Conservation (phyloP, 2,113 vertebrate genomes). For the Plestiodon gilberti region DNA sequence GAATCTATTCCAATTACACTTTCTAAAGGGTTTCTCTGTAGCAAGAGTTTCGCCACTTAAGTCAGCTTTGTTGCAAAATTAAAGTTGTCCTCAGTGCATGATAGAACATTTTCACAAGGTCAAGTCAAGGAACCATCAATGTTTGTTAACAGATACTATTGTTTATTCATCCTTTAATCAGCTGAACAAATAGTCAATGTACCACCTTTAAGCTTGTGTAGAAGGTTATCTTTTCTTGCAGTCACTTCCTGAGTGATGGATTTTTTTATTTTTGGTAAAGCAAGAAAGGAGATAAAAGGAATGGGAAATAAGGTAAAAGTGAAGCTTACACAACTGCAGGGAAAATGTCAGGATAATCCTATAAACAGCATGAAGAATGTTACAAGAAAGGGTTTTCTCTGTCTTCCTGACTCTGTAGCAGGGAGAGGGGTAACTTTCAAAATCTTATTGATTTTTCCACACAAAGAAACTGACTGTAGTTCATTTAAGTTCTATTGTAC, state of each 20-base stretch:
- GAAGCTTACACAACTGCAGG: neutral
- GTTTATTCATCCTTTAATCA: slow-evolving; percentile 38
- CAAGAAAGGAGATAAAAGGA: slow-evolving; percentile 15
- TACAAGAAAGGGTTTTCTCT: neutral
- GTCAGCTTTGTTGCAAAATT: slow-evolving; percentile 16
- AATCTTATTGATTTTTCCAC: neutral
- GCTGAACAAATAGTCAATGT: neutral
- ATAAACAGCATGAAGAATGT: rapidly evolving
- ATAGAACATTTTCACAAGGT: slow-evolving; percentile 20
- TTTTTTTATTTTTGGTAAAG: neutral
- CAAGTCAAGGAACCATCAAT: slow-evolving; percentile 35
- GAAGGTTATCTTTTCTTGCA: slow-evolving; percentile 9
- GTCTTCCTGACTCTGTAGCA: neutral
- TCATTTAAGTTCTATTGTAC: neutral
- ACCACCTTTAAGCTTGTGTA: slow-evolving; percentile 21
- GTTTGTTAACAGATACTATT: slow-evolving; percentile 42
- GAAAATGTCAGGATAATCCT: neutral
- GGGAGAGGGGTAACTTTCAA: neutral
- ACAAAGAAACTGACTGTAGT: neutral
- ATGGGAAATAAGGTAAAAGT: neutral
- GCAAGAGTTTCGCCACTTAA: neutral
- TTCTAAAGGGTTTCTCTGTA: slow-evolving; percentile 25
- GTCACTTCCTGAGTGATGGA: neutral
- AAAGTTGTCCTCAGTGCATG: neutral
- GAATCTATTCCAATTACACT: neutral